Percentiles rank a stretch among this genome's conserved stretches.
These are phyloP conservation scores for Crocodylus rhombifer DNA, from an alignment of 2,797 vertebrate genomes.

Conservation along the genomic window DNA sequence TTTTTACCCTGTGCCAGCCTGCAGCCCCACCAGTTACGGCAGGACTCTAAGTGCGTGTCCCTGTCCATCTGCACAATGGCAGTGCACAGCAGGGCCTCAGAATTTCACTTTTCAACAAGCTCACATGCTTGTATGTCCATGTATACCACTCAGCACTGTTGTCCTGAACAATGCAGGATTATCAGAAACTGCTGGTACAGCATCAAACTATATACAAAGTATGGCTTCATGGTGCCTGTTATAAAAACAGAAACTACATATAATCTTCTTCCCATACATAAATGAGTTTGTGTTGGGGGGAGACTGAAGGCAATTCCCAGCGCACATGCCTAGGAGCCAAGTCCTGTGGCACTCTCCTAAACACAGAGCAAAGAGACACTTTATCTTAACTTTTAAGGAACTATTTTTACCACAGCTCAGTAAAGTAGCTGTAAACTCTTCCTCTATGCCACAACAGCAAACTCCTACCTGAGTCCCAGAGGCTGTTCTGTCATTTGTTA, in stretches of 20 bases:
- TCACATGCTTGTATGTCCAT: neutral
- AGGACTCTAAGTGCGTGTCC: neutral
- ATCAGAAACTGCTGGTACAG: neutral
- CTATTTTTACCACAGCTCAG: fast-evolving
- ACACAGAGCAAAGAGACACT: neutral
- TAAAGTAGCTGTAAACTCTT: neutral
- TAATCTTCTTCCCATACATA: neutral
- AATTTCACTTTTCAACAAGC: neutral
- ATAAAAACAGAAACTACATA: too few species aligned
- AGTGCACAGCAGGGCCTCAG: fast-evolving
- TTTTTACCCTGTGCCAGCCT: neutral
- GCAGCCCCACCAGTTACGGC: neutral
- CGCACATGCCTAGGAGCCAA: neutral
- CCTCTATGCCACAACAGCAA: neutral
- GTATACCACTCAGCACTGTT: neutral
- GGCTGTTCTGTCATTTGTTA: neutral
- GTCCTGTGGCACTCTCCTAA: neutral
- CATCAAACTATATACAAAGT: neutral
- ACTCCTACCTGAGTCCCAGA: neutral
- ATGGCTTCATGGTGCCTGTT: too few species aligned
- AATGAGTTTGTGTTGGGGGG: neutral
- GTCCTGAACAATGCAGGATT: neutral
- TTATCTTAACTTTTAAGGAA: too few species aligned
- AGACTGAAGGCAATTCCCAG: neutral
- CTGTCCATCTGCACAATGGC: neutral